Conservation (phyloP, 2,888 invertebrate species). For the Eupithecia subfuscata region DNA sequence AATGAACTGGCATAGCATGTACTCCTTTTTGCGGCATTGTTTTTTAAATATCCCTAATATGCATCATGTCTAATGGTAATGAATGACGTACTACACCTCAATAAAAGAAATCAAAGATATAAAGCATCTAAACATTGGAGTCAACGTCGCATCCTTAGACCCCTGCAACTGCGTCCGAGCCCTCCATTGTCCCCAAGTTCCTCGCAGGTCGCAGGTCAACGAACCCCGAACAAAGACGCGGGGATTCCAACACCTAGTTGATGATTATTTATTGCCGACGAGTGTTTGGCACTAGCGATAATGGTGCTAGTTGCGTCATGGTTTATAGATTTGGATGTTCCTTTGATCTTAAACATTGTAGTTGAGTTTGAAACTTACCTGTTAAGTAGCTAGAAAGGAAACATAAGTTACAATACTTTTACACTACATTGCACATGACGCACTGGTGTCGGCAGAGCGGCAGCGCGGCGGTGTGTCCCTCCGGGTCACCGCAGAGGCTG, state of each 20-base stretch:
- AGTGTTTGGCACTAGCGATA: constrained; percentile 15
- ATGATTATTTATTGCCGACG: constrained; percentile 60
- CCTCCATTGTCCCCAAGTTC: constrained; percentile 63
- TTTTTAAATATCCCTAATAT: neutral
- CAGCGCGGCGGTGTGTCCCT: neutral
- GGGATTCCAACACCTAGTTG: constrained; percentile 64
- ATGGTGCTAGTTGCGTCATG: neutral
- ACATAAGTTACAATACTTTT: neutral
- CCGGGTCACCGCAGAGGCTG: neutral
- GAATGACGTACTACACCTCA: neutral
- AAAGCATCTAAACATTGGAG: neutral
- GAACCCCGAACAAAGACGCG: constrained; percentile 57
- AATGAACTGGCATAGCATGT: neutral
- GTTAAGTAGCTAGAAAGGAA: neutral
- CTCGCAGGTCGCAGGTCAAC: constrained; percentile 65
- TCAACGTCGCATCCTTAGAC: constrained; percentile 32
- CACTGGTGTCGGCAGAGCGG: neutral
- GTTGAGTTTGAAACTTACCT: neutral
- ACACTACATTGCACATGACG: neutral
- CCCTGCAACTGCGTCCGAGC: constrained; percentile 35
- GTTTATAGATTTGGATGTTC: neutral
- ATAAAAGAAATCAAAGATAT: neutral
- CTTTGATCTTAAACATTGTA: neutral
- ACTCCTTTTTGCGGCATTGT: neutral
- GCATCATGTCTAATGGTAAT: neutral